Evolutionary conservation across 2,888 invertebrate genomes (phyloP), one percentile per base, ranked within the genome.

Genomic region (Synergus umbraculus): DNA sequence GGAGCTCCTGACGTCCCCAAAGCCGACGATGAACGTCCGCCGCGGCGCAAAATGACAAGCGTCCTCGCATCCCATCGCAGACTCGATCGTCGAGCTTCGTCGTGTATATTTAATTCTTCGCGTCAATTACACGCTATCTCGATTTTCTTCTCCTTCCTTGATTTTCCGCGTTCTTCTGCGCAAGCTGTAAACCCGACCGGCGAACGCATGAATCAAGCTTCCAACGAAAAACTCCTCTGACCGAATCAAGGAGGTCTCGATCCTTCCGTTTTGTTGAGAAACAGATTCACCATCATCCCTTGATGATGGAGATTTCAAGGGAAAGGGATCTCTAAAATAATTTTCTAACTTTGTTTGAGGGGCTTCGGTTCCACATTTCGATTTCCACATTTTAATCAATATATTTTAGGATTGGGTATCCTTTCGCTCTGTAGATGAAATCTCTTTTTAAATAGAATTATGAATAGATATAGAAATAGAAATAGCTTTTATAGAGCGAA

Each of bases 81-180:
- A 8, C 66, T n/a, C 4, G 46, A 65, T 49, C 29, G 7, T 41
- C 8, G 18, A n/a, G 63, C 64, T 73, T 58, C 44, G 66, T 54
- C 76, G 22, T 65, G 65, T 22, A 81, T 87, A 87, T 86, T 88
- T 84, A 88, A 88, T 87, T 87, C 84, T 88, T 88, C 89, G 89
- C 89, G 91, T 91, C 91, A 90, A 91, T 91, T 91, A 91, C 86
- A 87, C 83, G 86, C 79, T 83, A 85, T 81, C 82, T 85, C 84
- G 85, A 87, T 84, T 85, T 69, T 78, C 80, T 83, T 83, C 83
- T 80, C 82, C 84, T 84, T 85, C 82, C 85, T 79, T 81, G 83
- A 78, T 81, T 81, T 81, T 83, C 80, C 83, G 64, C 60, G 76
- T 76, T 49, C 49, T 49, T 58, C n/a, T 15, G n/a, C n/a, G 15